Evolutionary conservation across 2,888 invertebrate species (phyloP).

Genomic region (Drosophila quasianomalipes): DNA sequence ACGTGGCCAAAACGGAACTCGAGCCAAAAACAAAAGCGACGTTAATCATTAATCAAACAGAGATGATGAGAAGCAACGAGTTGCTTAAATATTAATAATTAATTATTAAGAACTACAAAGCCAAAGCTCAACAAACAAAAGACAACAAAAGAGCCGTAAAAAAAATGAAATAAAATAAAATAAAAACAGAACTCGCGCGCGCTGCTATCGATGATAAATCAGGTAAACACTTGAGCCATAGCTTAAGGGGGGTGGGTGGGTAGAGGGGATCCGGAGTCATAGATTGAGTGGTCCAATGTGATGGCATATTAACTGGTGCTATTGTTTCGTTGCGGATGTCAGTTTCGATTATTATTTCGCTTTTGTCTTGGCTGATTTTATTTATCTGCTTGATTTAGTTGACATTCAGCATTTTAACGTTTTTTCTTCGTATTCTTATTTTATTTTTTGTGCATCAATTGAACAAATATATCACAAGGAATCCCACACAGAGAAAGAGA

Average conservation of each 20-base stretch:
- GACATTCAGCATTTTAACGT: slow-evolving; percentile 31
- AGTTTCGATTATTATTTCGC: slow-evolving; percentile 50
- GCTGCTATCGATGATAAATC: slow-evolving; percentile 64
- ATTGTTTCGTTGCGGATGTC: slow-evolving; percentile 78
- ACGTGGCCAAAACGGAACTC: slow-evolving; percentile 61
- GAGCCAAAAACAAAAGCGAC: slow-evolving; percentile 40
- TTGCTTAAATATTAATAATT: slow-evolving; percentile 78
- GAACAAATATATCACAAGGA: slow-evolving; percentile 13
- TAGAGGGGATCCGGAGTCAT: not conserved
- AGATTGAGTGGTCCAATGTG: slow-evolving; percentile 18
- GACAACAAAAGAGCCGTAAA: slow-evolving; percentile 17
- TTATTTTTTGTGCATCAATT: slow-evolving; percentile 31
- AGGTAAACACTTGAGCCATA: slow-evolving; percentile 27
- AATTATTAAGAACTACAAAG: slow-evolving; percentile 61
- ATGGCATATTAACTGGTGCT: slow-evolving; percentile 39
- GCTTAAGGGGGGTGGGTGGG: not conserved
- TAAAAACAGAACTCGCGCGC: slow-evolving; percentile 50
- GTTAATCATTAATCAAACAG: slow-evolving; percentile 68
- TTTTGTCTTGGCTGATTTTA: slow-evolving; percentile 46
- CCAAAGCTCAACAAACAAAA: slow-evolving; percentile 19
- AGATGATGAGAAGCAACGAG: slow-evolving; percentile 40
- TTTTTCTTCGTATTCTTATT: not conserved
- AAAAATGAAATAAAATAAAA: not conserved
- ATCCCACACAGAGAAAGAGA: not conserved
- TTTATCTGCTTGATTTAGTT: slow-evolving; percentile 25